A percentile compares a stretch with the other conserved stretches of the same genome.
These are phyloP conservation scores for Micronisus gabar DNA, from an alignment of 2,113 vertebrate species.

Conservation along the genomic window DNA sequence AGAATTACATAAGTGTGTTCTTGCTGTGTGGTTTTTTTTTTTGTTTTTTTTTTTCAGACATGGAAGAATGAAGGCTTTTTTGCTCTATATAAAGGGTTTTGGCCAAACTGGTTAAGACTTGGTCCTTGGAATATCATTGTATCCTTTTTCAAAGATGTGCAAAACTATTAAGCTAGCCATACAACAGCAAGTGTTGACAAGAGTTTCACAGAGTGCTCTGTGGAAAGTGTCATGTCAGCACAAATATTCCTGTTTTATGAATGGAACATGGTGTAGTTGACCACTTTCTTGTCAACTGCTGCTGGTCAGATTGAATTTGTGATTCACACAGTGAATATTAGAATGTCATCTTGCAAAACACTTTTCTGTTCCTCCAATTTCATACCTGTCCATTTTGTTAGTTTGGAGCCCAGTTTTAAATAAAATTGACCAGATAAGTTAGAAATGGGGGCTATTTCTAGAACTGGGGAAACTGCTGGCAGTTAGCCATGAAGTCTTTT, in stretches of 20 bases:
- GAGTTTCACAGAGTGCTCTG: background rate
- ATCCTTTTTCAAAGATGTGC: constrained; percentile 80
- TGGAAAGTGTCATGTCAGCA: background rate
- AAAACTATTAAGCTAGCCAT: background rate
- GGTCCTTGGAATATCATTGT: constrained; percentile 98
- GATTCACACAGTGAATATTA: background rate
- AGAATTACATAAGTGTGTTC: background rate
- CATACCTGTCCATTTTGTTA: background rate
- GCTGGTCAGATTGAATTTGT: background rate
- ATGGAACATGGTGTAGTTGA: background rate
- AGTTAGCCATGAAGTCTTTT: background rate
- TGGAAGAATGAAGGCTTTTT: constrained; percentile 91
- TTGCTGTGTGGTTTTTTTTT: background rate
- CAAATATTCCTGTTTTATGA: background rate
- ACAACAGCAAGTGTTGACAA: background rate
- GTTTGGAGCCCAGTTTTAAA: background rate
- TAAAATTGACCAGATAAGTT: background rate
- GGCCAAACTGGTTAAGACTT: constrained; percentile 93
- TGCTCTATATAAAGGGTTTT: constrained; percentile 94
- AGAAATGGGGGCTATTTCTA: background rate
- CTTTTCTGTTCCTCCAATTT: background rate
- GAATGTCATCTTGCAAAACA: background rate
- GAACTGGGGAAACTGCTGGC: background rate
- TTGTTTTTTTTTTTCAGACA: constrained; percentile 71
- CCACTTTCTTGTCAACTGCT: background rate